Evolutionary conservation across 2,888 invertebrate genomes (phyloP), one percentile per base, ranked within the genome.

Genomic region (Ctena decussata): DNA sequence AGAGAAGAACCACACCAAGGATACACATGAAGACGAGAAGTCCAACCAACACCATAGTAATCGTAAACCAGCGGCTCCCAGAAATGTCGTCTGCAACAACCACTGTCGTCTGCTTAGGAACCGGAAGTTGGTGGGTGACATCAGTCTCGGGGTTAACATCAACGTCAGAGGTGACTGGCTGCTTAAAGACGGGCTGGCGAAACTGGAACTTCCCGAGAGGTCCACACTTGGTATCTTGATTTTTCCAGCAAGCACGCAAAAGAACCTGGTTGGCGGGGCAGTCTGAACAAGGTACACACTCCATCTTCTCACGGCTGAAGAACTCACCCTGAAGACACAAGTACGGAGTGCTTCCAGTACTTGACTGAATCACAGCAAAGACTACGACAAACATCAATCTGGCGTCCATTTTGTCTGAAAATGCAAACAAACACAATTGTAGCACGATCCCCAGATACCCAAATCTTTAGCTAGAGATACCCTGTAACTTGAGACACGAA

Each of bases 31-130:
- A 27, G 2, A 85, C 87, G 35, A 88, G 77, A 37, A 88, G 77
- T 1, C 83, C 85, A 11, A 83, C 80, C 39, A 88, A 46, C 21
- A 88, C 87, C 81, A 88, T 85, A 37, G 87, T 88, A n/a, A 88
- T 81, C 0, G 83, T 81, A 46, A 85, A 88, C 87, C 87, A 88
- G 35, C 80, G 80, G 41, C 84, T 85, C 18, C 78, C 87, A 18
- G 30, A 35, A 35, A 12, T 74, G 8, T 46, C 41, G 0, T 77
- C 77, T 35, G 82, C 60, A 24, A 77, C 12, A 21, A 77, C 41
- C 35, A 80, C 46, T 3, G 84, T 80, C 35, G 82, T 84, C 73
- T 78, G 69, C 15, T 77, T 57, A 5, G 46, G 71, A 27, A 37
- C 35, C 65, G 65, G 65, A 65, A 35, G 65, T 35, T 65, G 65